A percentile compares a stretch with the other conserved stretches of the same genome.
phyloP scores from a whole-genome alignment of 2,888 invertebrate genomes.

The Galeopsomyia nigrocyanea region DNA sequence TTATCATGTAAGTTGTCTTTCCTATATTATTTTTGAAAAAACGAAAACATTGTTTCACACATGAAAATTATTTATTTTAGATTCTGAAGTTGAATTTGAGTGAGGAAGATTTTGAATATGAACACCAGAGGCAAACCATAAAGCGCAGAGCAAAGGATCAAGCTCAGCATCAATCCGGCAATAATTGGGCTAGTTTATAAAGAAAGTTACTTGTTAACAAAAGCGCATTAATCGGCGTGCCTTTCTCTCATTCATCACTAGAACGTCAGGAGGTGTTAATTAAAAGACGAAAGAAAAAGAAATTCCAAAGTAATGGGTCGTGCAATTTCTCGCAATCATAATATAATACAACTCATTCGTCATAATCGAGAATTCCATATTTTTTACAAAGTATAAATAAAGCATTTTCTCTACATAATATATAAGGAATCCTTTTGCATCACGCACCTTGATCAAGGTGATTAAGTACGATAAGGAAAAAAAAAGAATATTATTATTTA shows the following conservation, averaged over 20 bases:
- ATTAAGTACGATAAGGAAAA: constrained; percentile 14
- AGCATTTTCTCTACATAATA: constrained; percentile 37
- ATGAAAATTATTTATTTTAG: constrained; percentile 61
- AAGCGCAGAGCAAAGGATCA: constrained; percentile 70
- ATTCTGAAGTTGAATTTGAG: constrained; percentile 84
- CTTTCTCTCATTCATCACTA: constrained; percentile 43
- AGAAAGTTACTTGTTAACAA: constrained; percentile 16
- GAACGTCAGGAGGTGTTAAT: constrained; percentile 14
- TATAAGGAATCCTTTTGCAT: constrained; percentile 31
- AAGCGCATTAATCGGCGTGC: constrained; percentile 42
- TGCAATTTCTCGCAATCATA: constrained; percentile 44
- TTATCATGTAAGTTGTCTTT: constrained; percentile 73
- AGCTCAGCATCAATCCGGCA: constrained; percentile 56
- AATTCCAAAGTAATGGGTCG: constrained; percentile 53
- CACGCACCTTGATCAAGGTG: constrained; percentile 26
- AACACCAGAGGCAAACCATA: constrained; percentile 86
- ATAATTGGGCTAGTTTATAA: constrained; percentile 50
- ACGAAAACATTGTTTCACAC: constrained; percentile 6
- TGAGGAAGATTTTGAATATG: constrained; percentile 91
- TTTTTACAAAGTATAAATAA: constrained; percentile 45
- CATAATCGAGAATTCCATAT: constrained; percentile 46
- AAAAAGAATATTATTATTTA: constrained; percentile 24
- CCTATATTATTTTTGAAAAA: constrained; percentile 2
- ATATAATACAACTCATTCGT: constrained; percentile 36
- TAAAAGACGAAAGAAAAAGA: constrained; percentile 48